Percentiles rank a stretch among this genome's conserved stretches.
phyloP scores from a whole-genome alignment of 2,113 vertebrate species.

The Nycticorax nycticorax region DNA sequence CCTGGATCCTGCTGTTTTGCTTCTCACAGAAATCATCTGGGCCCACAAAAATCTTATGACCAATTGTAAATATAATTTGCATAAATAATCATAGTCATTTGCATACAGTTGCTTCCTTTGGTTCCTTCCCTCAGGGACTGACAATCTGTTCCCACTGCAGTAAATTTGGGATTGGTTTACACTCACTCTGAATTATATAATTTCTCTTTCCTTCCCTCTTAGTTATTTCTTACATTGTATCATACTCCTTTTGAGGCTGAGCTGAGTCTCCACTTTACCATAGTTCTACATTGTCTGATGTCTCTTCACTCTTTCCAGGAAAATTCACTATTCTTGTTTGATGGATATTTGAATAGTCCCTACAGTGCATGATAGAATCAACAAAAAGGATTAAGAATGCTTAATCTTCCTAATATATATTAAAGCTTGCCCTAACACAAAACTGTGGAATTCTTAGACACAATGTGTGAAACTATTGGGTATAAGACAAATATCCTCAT shows the following conservation, averaged over 20 bases:
- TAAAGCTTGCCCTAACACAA: not conserved
- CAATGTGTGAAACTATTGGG: accelerated
- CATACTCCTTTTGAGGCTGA: not conserved
- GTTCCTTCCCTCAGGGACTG: constrained; percentile 7
- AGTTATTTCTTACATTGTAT: not conserved
- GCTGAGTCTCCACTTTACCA: not conserved
- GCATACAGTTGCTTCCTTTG: constrained; percentile 18
- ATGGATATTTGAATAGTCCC: not conserved
- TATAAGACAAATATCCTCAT: not conserved
- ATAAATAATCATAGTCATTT: constrained; percentile 9
- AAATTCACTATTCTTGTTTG: not conserved
- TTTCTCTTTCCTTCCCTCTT: not conserved
- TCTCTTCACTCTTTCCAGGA: not conserved
- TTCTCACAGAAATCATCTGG: not conserved
- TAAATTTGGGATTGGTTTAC: not conserved
- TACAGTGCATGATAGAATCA: not conserved
- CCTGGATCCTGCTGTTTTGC: not conserved
- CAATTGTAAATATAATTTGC: constrained; percentile 27
- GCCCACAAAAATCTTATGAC: not conserved
- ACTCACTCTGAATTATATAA: not conserved
- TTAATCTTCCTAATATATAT: not conserved
- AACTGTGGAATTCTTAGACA: not conserved
- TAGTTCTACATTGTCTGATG: not conserved
- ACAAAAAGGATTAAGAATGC: not conserved
- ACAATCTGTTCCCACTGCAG: constrained; percentile 40